phyloP scores from a whole-genome alignment of 2,113 vertebrate species.

The Chroicocephalus ridibundus region DNA sequence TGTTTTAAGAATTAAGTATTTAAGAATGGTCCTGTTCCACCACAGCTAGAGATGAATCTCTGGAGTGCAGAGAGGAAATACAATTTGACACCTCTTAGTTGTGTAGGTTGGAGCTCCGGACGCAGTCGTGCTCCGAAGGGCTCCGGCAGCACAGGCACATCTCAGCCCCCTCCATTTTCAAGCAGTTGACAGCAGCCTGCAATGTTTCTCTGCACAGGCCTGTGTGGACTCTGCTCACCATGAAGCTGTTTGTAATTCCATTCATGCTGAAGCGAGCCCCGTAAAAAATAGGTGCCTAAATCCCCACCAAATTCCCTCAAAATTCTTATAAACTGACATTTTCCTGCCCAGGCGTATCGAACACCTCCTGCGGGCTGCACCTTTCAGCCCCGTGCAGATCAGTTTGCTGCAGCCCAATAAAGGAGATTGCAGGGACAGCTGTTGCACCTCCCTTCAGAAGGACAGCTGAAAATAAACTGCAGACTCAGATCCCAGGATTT shows the following conservation, averaged over 20 bases:
- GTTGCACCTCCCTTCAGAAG: constrained; percentile 21
- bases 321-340: background rate
- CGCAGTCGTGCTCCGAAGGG: background rate
- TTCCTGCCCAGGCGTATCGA: background rate
- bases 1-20: background rate
- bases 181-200: background rate
- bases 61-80: background rate
- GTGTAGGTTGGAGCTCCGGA: background rate
- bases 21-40: background rate
- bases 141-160: background rate
- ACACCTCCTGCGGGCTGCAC: background rate
- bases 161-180: background rate
- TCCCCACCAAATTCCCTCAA: background rate
- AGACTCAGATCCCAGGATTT: constrained; percentile 36
- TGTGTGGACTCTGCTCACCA: background rate
- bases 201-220: background rate
- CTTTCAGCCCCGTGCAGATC: background rate
- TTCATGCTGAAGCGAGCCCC: background rate
- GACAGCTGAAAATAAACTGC: constrained; percentile 58
- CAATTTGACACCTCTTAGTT: background rate
- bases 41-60: background rate
- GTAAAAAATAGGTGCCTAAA: background rate
- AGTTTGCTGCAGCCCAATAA: constrained; percentile 49
- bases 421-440: constrained; percentile 54
- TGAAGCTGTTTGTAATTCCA: background rate